Evolutionary conservation across 2,797 vertebrate species (phyloP), one percentile per base, ranked within the genome.

Genomic region (Ficedula albicollis): DNA sequence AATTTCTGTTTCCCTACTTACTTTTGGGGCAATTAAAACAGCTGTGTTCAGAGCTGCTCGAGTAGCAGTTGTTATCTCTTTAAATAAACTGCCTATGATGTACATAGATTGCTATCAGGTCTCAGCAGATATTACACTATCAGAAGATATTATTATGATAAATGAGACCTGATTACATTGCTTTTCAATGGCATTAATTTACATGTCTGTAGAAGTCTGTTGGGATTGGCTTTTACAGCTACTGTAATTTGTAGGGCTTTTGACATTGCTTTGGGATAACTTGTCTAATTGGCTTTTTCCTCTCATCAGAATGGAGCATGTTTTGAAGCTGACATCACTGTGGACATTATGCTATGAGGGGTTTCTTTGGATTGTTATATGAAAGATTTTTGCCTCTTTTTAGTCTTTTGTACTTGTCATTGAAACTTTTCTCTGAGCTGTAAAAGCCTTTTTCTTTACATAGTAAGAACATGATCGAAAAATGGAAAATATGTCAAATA

Each of bases 161-260:
- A 98, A 98, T 97, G 97, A 97, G 90, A 97, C 96, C 93, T 97
- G 97, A 98, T 98, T 98, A 97, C 91, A 93, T 97, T 97, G 96
- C 96, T 96, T 97, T 98, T 98, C 97, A 97, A 95, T 95, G 90
- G 74, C 95, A 97, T 97, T 97, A 96, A 98, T 98, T 98, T 98
- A 97, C 97, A 98, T 97, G 96, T 98, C 97, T 97, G 96, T 96
- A 95, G 95, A 98, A 97, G 86, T 97, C 98, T 98, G 87, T 87
- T 95, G 97, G 95, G 97, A 97, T 91, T 94, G 88, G 75, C 62
- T 95, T 98, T 97, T 96, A 96, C 77, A 97, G 87, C 95, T 95
- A 93, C 96, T 92, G 80, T 95, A 97, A 97, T 96, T 78, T 95
- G 95, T 94, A 97, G 73, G 73, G 67, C 95, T 97, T 97, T 97